Conservation (phyloP, 2,888 invertebrate genomes). For the Brachyopa scutellaris region DNA sequence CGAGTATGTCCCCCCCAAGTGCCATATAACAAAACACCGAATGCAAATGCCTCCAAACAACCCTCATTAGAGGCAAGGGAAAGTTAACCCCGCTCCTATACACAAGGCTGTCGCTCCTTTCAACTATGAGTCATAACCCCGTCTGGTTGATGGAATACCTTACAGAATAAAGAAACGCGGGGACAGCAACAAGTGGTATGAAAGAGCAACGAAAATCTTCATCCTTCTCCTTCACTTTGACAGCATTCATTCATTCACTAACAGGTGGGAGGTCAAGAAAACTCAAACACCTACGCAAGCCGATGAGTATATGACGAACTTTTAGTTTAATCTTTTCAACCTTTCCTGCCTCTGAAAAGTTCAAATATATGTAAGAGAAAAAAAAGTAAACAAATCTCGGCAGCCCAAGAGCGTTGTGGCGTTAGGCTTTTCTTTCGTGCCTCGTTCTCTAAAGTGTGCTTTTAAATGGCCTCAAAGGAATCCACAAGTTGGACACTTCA, state of each 20-base stretch:
- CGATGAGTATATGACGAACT: conserved; percentile 45
- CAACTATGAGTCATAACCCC: conserved; percentile 63
- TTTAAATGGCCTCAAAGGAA: conserved; percentile 52
- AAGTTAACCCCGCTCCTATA: conserved; percentile 20
- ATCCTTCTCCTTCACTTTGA: conserved; percentile 31
- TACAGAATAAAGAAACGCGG: conserved; percentile 36
- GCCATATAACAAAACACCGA: conserved; percentile 10
- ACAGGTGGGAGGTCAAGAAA: conserved; percentile 39
- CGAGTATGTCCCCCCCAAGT: conserved; percentile 12
- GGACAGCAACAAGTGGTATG: conserved; percentile 54
- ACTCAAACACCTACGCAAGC: conserved; percentile 34
- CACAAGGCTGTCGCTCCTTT: conserved; percentile 42
- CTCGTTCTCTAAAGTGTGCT: conserved; percentile 20
- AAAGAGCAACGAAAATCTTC: conserved; percentile 45
- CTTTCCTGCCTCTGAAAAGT: conserved; percentile 34
- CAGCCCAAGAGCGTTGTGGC: conserved; percentile 40
- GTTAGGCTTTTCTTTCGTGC: conserved; percentile 40
- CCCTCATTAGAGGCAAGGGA: conserved; percentile 53
- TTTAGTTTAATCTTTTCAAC: conserved; percentile 48
- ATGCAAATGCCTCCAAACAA: conserved; percentile 19
- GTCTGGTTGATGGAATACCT: conserved; percentile 64
- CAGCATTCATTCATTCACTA: conserved; percentile 49
- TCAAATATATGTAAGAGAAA: conserved; percentile 1
- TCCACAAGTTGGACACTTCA: conserved; percentile 58
- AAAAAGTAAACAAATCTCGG: conserved; percentile 36